Percentiles rank a stretch among this genome's conserved stretches.
Conservation (phyloP, 2,888 invertebrate species). For the Meta bourneti region DNA sequence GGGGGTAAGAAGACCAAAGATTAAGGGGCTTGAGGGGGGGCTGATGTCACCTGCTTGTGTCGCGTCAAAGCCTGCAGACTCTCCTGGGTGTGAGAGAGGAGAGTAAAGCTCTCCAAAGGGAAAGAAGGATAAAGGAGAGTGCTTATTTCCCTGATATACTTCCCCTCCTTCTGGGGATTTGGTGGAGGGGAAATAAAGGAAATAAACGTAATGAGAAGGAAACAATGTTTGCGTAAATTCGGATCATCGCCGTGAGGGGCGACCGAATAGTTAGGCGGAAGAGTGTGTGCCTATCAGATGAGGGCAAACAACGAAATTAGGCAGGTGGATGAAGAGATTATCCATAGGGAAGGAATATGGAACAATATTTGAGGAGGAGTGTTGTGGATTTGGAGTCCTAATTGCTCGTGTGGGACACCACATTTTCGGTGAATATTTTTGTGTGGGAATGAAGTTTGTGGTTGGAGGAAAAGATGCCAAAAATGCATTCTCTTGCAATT, state of each 20-base stretch:
- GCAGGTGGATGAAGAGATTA: background rate
- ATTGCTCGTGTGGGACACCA: background rate
- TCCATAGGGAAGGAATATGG: background rate
- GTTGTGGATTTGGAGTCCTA: background rate
- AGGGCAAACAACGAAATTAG: background rate
- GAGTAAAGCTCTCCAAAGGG: background rate
- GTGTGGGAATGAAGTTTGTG: too few species aligned
- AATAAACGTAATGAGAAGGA: slow-evolving; percentile 10
- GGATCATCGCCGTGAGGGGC: background rate
- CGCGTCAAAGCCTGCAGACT: slow-evolving; percentile 1
- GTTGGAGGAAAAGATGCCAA: too few species aligned
- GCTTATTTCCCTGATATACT: slow-evolving; percentile 17
- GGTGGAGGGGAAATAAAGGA: background rate
- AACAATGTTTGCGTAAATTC: slow-evolving; percentile 25
- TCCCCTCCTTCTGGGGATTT: background rate
- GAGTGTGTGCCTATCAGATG: background rate
- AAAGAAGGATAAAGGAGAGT: background rate
- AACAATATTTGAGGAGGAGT: background rate
- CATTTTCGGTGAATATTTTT: too few species aligned
- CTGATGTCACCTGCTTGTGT: slow-evolving; percentile 27
- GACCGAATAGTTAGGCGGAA: background rate
- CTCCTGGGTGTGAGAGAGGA: background rate
- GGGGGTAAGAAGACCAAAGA: slow-evolving; percentile 30
- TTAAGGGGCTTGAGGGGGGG: slow-evolving; percentile 15
- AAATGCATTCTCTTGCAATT: too few species aligned